Percentiles rank a stretch among this genome's conserved stretches.
phyloP scores from a whole-genome alignment of 2,113 vertebrate genomes.

The Mormyrus iriodes region DNA sequence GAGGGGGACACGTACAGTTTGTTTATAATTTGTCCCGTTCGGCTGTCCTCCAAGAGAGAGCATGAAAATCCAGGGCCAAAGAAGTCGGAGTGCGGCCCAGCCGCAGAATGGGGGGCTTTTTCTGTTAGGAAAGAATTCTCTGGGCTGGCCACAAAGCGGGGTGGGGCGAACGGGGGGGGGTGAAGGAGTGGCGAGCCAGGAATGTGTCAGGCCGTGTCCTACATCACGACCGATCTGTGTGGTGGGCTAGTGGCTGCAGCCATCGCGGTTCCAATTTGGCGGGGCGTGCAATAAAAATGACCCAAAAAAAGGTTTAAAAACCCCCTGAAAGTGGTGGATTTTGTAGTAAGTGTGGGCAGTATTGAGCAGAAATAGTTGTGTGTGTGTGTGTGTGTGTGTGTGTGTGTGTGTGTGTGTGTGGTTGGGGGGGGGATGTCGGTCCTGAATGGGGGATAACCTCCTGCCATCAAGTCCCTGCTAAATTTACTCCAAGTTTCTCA shows the following conservation, averaged over 20 bases:
- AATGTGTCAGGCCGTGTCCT: slow-evolving; percentile 60
- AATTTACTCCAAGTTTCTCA: not conserved
- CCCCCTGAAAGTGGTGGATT: not conserved
- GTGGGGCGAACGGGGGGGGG: slow-evolving; percentile 8
- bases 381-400: not conserved
- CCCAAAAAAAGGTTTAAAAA: not conserved
- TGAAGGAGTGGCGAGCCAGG: slow-evolving; percentile 47
- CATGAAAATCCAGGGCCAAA: slow-evolving; percentile 60
- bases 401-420: not conserved
- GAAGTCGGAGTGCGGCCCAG: slow-evolving; percentile 57
- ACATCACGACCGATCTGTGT: slow-evolving; percentile 40
- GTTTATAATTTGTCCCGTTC: slow-evolving; percentile 50
- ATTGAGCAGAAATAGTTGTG: not conserved
- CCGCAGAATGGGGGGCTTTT: slow-evolving; percentile 57
- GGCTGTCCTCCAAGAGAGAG: slow-evolving; percentile 38
- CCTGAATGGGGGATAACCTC: not conserved
- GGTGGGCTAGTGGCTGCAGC: not conserved
- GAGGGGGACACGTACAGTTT: slow-evolving; percentile 48
- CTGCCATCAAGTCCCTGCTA: not conserved
- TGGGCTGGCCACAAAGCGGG: slow-evolving; percentile 51
- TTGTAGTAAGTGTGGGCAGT: not conserved
- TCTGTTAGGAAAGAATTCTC: slow-evolving; percentile 66
- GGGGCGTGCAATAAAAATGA: not conserved
- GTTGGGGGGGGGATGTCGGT: not conserved
- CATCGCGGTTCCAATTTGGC: not conserved